Evolutionary conservation across 1,140 invertebrate species (phyloP).

Genomic region (Bathynomus jamesi): DNA sequence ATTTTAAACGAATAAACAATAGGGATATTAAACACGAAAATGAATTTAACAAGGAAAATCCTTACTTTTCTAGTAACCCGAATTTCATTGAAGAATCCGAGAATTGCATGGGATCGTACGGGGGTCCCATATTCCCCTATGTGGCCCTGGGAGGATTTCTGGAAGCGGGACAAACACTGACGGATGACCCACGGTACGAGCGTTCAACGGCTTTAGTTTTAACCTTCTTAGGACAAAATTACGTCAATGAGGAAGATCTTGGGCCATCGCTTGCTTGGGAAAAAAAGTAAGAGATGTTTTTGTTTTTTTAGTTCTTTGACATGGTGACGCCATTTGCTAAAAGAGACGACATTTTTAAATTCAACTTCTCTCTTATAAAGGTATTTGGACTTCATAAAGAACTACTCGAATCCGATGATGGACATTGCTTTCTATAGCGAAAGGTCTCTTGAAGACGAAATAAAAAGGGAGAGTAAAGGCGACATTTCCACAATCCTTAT

Average conservation of each 20-base stretch:
- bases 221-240: constrained; percentile 83
- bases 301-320: too few relatives aligned
- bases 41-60: too few relatives aligned
- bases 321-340: too few relatives aligned
- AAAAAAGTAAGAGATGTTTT: constrained; percentile 50
- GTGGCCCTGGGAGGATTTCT: constrained; percentile 87
- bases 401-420: constrained; percentile 56
- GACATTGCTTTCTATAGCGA: constrained; percentile 85
- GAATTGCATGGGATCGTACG: constrained; percentile 60
- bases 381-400: constrained; percentile 78
- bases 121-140: constrained; percentile 83
- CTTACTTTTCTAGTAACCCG: too few relatives aligned
- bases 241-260: constrained; percentile 61
- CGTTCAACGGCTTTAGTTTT: constrained; percentile 77
- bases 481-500: constrained; percentile 86
- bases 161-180: constrained; percentile 43
- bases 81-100: not conserved
- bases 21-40: too few relatives aligned
- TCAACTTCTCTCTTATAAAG: too few relatives aligned
- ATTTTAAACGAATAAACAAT: too few relatives aligned
- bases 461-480: constrained; percentile 78
- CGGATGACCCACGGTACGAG: constrained; percentile 51
- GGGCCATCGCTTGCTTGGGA: constrained; percentile 81
- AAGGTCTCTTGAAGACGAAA: constrained; percentile 90
- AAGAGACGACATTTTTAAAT: too few relatives aligned